Evolutionary conservation across 2,888 invertebrate species (phyloP), one percentile per base, ranked within the genome.

Genomic region (Polymixis lichenea): DNA sequence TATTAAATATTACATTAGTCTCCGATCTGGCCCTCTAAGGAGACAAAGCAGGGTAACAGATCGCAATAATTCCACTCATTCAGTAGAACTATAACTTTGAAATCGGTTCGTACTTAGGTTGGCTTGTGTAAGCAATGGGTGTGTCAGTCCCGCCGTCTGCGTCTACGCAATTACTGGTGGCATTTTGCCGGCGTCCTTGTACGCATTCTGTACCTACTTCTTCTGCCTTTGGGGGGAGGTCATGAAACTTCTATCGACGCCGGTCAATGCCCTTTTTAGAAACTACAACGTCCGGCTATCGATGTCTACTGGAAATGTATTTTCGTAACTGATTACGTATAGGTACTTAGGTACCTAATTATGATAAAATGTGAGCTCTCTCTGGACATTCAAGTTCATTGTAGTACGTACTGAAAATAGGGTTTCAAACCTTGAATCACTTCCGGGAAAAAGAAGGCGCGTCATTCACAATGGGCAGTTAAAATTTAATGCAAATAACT

Each of bases 131-230:
- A 86, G 60, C 67, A 70, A 86, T 84, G 87, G 86, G 88, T 82
- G 88, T 87, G 88, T 81, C 83, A 60, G 73, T 67, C 74, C 49
- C 75, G 74, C 46, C 43, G 43, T 46, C 43, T 46, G 43, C 65
- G 74, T 79, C 79, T 81, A 76, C 79, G 87, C 83, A 84, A 85
- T 71, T 77, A 72, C 67, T 68, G 65, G 78, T 86, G 79, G 84
- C 80, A 85, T 85, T 86, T 80, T 81, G 75, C 70, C 53, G 72
- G 13, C 77, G 87, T 80, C 88, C 88, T 88, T 87, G 88, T 82
- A 70, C 84, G 86, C 85, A 78, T 83, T 86, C 60, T 88, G 79
- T 80, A 74, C n/a, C n/a, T n/a, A n/a, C 60, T 77, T 82, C 69
- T 60, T 82, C 76, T 83, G 66, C 77, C 69, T 75, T 71, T 22